Percentiles rank a stretch among this genome's conserved stretches.
Conservation (phyloP, 2,113 vertebrate genomes). For the Pomatostomus ruficeps region DNA sequence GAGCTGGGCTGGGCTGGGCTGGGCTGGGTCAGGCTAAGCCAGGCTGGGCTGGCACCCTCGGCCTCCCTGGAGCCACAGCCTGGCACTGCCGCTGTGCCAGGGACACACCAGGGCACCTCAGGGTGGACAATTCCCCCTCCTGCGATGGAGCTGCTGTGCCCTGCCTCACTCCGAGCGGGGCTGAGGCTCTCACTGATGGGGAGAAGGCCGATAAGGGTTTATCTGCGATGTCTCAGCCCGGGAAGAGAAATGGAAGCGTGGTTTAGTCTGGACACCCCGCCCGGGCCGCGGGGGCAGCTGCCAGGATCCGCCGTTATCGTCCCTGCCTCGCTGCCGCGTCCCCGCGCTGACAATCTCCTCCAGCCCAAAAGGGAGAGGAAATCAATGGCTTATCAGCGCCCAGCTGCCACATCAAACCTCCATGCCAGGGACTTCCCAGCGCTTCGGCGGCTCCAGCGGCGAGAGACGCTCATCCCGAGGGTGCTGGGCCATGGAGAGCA, state of each 20-base stretch:
- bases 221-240: background rate
- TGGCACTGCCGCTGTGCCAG: background rate
- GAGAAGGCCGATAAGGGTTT: background rate
- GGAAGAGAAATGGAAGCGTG: background rate
- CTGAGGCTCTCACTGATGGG: background rate
- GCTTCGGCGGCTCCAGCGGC: background rate
- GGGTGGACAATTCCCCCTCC: background rate
- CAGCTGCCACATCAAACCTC: background rate
- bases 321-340: background rate
- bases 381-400: background rate
- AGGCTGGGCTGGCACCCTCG: background rate
- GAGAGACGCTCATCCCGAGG: background rate
- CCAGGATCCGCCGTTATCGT: background rate
- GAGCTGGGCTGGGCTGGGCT: too few relatives aligned
- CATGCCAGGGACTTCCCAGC: background rate
- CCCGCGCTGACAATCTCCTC: background rate
- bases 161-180: background rate
- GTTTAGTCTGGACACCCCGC: background rate
- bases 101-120: background rate
- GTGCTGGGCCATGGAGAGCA: background rate
- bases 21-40: too few relatives aligned
- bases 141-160: background rate
- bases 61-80: background rate
- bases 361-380: background rate
- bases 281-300: background rate